Conservation (phyloP, 2,888 invertebrate genomes). For the Xanthostigma xanthostigma region DNA sequence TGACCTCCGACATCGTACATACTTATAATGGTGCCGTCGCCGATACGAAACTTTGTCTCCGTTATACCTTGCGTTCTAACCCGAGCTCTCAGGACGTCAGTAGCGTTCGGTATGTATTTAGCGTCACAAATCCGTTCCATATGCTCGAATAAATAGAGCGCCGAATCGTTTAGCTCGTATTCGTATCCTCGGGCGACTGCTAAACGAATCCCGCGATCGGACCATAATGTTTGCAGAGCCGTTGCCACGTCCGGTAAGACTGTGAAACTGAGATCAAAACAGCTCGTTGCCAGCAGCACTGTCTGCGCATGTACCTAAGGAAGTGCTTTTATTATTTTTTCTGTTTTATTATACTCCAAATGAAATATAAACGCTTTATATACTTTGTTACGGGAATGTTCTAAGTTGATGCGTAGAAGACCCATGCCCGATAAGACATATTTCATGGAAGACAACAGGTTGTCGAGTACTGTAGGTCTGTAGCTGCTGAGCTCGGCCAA, state of each 20-base stretch:
- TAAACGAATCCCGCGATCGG: conserved; percentile 43
- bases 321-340: background rate
- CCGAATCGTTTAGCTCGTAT: conserved; percentile 50
- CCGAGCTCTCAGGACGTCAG: conserved; percentile 44
- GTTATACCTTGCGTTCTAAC: conserved; percentile 51
- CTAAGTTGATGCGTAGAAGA: conserved; percentile 42
- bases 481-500: conserved; percentile 42
- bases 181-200: conserved; percentile 51
- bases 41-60: conserved; percentile 47
- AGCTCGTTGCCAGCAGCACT: conserved; percentile 33
- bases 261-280: conserved; percentile 37
- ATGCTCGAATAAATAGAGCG: conserved; percentile 49
- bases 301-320: conserved; percentile 33
- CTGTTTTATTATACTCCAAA: too few relatives aligned
- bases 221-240: conserved; percentile 41
- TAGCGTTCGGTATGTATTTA: conserved; percentile 45
- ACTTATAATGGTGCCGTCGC: conserved; percentile 39
- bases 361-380: conserved; percentile 2
- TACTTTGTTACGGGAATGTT: conserved; percentile 40
- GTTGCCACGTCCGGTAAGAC: conserved; percentile 35
- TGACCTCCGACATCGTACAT: conserved; percentile 54
- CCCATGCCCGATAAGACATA: conserved; percentile 52
- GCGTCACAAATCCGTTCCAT: conserved; percentile 47
- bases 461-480: conserved; percentile 46
- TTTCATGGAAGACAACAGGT: conserved; percentile 49